These are phyloP conservation scores for Eupithecia vulgata DNA, from an alignment of 2,888 invertebrate species.

Conservation along the genomic window DNA sequence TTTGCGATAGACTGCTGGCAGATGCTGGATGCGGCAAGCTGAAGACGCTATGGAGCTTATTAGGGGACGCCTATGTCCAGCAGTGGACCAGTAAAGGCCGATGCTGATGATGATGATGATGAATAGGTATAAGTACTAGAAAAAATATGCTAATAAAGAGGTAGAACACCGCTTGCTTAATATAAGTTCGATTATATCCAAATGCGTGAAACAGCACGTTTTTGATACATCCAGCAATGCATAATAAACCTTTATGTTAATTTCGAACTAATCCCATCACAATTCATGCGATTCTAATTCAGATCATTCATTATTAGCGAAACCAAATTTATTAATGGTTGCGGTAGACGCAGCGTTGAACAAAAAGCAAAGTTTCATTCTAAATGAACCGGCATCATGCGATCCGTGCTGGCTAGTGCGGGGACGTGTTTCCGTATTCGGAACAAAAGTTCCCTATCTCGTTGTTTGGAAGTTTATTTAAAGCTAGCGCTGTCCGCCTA, in stretches of 20 bases:
- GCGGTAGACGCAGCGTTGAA: conserved; percentile 38
- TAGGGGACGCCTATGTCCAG: too few species aligned
- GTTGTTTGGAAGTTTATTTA: too few species aligned
- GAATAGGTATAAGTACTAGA: too few species aligned
- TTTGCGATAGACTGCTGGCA: too few species aligned
- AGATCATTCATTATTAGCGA: conserved; percentile 39
- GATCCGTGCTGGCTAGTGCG: conserved; percentile 39
- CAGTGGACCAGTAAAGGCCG: too few species aligned
- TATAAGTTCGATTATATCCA: neutral
- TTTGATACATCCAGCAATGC: conserved; percentile 11
- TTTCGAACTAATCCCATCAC: conserved; percentile 34
- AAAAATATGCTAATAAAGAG: too few species aligned
- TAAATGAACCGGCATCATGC: conserved; percentile 66
- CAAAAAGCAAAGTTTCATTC: conserved; percentile 49
- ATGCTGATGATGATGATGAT: neutral
- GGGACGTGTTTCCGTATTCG: conserved; percentile 21
- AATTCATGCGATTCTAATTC: conserved; percentile 40
- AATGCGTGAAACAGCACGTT: neutral
- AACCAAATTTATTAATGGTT: conserved; percentile 43
- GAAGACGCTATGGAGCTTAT: too few species aligned
- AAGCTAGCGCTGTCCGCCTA: too few species aligned
- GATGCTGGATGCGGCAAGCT: too few species aligned
- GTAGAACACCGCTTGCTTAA: neutral
- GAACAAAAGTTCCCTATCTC: too few species aligned
- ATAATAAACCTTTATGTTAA: conserved; percentile 33